Evolutionary conservation across 1,140 invertebrate species (phyloP).

Genomic region (Leptonema lineaticorne): DNA sequence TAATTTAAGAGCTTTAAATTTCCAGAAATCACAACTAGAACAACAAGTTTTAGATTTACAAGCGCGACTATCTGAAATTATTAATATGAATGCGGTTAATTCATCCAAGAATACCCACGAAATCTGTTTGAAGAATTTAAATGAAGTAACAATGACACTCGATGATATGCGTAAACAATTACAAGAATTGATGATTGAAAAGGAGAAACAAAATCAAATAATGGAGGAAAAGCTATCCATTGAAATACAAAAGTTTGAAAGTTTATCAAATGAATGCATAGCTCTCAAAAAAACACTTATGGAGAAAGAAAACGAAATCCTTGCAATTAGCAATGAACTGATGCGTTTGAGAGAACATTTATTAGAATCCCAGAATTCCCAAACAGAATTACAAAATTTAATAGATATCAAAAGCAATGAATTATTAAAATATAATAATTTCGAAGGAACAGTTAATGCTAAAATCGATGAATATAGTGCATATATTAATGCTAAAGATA

Average conservation of each 20-base stretch:
- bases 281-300: slow-evolving; percentile 42
- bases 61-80: not conserved
- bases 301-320: slow-evolving; percentile 26
- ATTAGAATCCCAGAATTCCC: not conserved
- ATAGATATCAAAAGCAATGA: slow-evolving; percentile 28
- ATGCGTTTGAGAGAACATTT: not conserved
- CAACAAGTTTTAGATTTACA: slow-evolving; percentile 45
- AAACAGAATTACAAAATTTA: slow-evolving; percentile 20
- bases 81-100: not conserved
- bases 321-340: slow-evolving; percentile 10
- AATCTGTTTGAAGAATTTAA: slow-evolving; percentile 26
- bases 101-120: not conserved
- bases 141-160: slow-evolving; percentile 46
- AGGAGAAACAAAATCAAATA: slow-evolving; percentile 49
- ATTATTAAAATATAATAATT: slow-evolving; percentile 24
- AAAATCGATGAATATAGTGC: slow-evolving; percentile 33
- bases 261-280: slow-evolving; percentile 44
- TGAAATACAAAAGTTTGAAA: slow-evolving; percentile 52
- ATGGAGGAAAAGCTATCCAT: slow-evolving; percentile 52
- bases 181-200: slow-evolving; percentile 52
- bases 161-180: slow-evolving; percentile 51
- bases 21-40: slow-evolving; percentile 47
- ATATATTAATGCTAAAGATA: slow-evolving; percentile 37
- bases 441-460: slow-evolving; percentile 26
- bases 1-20: not conserved